phyloP scores from a whole-genome alignment of 2,888 invertebrate genomes.

The Tetranychus piercei region DNA sequence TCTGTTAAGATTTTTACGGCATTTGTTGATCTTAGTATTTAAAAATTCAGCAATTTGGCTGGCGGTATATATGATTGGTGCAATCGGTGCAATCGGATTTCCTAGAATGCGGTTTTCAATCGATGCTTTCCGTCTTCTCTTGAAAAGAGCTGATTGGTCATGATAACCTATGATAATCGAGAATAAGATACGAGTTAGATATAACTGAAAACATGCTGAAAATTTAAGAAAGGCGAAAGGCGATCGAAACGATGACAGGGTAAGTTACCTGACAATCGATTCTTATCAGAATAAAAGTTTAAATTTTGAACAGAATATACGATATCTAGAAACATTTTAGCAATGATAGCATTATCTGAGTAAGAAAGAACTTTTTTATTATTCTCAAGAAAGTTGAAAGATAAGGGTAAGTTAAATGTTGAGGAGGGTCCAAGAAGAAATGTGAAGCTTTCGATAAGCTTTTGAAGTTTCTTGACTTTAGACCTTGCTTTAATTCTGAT shows the following conservation, averaged over 20 bases:
- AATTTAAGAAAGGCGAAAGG: not conserved
- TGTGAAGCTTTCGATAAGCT: not conserved
- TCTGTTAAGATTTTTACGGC: not conserved
- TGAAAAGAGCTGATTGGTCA: not conserved
- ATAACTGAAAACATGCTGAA: not conserved
- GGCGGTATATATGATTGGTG: slow-evolving; percentile 16
- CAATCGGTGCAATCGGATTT: slow-evolving; percentile 19
- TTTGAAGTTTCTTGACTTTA: not conserved
- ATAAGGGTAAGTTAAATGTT: not conserved
- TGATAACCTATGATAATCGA: not conserved
- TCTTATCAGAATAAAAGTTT: not conserved
- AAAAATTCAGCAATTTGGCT: slow-evolving; percentile 10
- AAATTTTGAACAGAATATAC: not conserved
- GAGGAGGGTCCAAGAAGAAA: not conserved
- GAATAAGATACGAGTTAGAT: not conserved
- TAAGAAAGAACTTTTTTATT: not conserved
- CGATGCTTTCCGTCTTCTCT: not conserved
- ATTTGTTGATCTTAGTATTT: not conserved
- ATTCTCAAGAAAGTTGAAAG: not conserved
- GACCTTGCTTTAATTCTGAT: not conserved
- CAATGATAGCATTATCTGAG: not conserved
- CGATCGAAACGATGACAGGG: not conserved
- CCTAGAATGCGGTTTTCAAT: not conserved
- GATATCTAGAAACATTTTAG: not conserved
- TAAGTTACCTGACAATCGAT: not conserved